Percentiles rank a stretch among this genome's conserved stretches.
These are phyloP conservation scores for Linnaemya tessellans DNA, from an alignment of 2,888 invertebrate genomes.

Conservation along the genomic window DNA sequence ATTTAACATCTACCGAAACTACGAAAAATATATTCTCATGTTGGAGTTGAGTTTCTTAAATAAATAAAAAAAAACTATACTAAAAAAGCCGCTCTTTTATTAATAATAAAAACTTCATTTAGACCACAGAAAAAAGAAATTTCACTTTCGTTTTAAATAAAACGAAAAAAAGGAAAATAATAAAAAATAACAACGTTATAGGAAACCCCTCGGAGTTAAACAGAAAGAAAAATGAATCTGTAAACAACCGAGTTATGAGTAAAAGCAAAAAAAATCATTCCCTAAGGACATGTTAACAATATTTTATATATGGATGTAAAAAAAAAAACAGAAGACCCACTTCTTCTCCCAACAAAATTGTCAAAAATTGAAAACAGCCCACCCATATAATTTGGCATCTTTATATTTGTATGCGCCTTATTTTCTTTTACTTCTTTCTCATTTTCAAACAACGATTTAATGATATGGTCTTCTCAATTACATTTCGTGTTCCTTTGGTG, in stretches of 20 bases:
- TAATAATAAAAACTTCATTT: constrained; percentile 55
- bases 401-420: constrained; percentile 17
- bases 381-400: constrained; percentile 66
- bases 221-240: constrained; percentile 28
- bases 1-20: constrained; percentile 55
- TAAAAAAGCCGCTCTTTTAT: constrained; percentile 61
- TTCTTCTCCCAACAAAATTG: constrained; percentile 55
- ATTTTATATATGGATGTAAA: constrained; percentile 46
- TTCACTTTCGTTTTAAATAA: constrained; percentile 66
- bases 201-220: constrained; percentile 69
- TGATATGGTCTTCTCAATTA: constrained; percentile 66
- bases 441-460: constrained; percentile 53
- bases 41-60: constrained; percentile 55
- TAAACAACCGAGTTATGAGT: constrained; percentile 10
- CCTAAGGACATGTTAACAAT: constrained; percentile 70
- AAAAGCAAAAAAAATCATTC: constrained; percentile 44
- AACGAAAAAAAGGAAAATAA: constrained; percentile 20
- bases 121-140: constrained; percentile 59
- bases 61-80: constrained; percentile 38
- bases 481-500: constrained; percentile 43
- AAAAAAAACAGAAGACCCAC: constrained; percentile 31
- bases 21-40: constrained; percentile 61
- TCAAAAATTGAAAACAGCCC: constrained; percentile 69
- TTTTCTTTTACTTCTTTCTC: constrained; percentile 31
- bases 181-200: constrained; percentile 45